Evolutionary conservation across 1,140 invertebrate genomes (phyloP).

Genomic region (Bombyx mandarina): DNA sequence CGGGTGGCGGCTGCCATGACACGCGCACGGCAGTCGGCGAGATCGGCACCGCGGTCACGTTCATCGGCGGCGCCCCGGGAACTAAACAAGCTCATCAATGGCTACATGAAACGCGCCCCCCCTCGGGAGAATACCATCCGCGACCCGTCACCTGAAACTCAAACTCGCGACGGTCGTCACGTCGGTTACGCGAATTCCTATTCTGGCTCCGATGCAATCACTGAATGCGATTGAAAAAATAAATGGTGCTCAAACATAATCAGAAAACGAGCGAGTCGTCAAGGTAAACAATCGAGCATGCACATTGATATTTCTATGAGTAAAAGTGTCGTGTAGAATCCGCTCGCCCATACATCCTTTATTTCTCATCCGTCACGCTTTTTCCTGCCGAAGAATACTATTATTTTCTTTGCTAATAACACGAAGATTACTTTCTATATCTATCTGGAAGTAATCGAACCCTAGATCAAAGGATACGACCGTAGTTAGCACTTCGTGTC

Average conservation of each 20-base stretch:
- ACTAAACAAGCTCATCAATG: constrained; percentile 75
- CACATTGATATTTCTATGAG: constrained; percentile 31
- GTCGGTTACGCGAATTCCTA: constrained; percentile 19
- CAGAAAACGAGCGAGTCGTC: constrained; percentile 37
- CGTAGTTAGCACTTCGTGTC: constrained; percentile 22
- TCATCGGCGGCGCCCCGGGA: constrained; percentile 94
- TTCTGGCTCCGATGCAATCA: constrained; percentile 63
- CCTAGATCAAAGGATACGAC: background rate
- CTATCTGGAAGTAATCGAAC: background rate
- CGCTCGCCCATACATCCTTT: constrained; percentile 59
- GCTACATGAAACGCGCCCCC: constrained; percentile 7
- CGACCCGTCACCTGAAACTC: constrained; percentile 29
- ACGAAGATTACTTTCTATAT: constrained; percentile 15
- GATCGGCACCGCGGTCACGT: constrained; percentile 88
- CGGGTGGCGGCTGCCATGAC: constrained; percentile 91
- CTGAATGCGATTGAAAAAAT: constrained; percentile 65
- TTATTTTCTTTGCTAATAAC: constrained; percentile 29
- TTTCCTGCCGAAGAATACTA: constrained; percentile 48
- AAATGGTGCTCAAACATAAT: constrained; percentile 44
- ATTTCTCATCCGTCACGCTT: constrained; percentile 43
- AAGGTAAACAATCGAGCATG: constrained; percentile 49
- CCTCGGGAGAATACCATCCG: too few species aligned
- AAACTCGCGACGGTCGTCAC: constrained; percentile 24
- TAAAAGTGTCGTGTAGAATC: constrained; percentile 38
- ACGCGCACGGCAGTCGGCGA: constrained; percentile 91